These are phyloP conservation scores for Antennarius maculatus DNA, from an alignment of 2,797 vertebrate genomes.

Conservation along the genomic window DNA sequence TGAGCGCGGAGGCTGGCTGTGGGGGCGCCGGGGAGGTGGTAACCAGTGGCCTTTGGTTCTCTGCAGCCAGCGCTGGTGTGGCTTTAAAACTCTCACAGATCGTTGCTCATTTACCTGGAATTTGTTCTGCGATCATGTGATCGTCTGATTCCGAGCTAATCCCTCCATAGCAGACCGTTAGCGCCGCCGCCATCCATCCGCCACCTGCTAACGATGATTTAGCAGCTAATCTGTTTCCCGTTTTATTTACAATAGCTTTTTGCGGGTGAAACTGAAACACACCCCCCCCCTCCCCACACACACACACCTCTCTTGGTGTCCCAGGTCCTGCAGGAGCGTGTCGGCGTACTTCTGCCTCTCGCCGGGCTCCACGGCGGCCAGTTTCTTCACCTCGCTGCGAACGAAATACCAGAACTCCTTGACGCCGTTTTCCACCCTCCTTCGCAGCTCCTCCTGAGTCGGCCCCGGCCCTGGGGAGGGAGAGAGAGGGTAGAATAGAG, in stretches of 20 bases:
- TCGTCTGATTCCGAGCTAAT: background rate
- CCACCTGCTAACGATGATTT: too few species aligned
- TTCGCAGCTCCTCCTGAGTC: constrained; percentile 92
- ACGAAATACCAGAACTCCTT: constrained; percentile 99
- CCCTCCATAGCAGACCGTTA: background rate
- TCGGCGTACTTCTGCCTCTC: constrained; percentile 89
- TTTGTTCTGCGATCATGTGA: too few species aligned
- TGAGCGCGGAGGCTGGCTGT: constrained; percentile 26
- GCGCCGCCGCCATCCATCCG: background rate
- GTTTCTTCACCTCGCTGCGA: constrained; percentile 94
- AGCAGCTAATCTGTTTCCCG: too few species aligned
- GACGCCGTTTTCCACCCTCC: constrained; percentile 94
- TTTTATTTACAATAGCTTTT: background rate
- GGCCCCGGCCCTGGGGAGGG: constrained; percentile 85
- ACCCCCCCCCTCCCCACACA: too few species aligned
- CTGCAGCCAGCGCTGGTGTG: background rate
- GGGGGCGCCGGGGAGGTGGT: constrained; percentile 28
- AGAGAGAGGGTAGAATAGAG: background rate
- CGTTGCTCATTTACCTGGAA: background rate
- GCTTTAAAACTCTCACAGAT: constrained; percentile 16
- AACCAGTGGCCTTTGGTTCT: constrained; percentile 50
- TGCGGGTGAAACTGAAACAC: too few species aligned
- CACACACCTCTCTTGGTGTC: constrained; percentile 98
- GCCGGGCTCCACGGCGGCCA: constrained; percentile 86
- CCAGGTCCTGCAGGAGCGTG: constrained; percentile 92